These are phyloP conservation scores for Drosophila fuyamai DNA, from an alignment of 1,140 invertebrate species.

Conservation along the genomic window DNA sequence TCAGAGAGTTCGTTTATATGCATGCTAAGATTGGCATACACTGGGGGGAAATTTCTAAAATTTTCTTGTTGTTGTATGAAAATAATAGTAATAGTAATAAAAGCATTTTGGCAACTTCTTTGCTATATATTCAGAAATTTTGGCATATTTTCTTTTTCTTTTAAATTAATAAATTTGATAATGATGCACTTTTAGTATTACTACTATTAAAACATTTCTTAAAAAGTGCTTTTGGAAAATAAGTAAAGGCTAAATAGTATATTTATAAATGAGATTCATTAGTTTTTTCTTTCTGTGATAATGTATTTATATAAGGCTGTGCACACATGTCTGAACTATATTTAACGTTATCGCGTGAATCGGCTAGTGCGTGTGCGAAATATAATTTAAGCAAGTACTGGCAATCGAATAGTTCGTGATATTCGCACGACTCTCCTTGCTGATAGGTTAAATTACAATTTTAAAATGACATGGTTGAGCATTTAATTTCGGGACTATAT, in stretches of 20 bases:
- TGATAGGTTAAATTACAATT: conserved; percentile 15
- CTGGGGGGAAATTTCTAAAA: not conserved
- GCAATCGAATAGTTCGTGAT: conserved; percentile 7
- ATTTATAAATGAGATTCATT: not conserved
- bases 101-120: too few relatives aligned
- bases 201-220: too few relatives aligned
- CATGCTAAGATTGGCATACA: conserved; percentile 26
- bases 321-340: conserved; percentile 30
- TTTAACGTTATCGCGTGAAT: conserved; percentile 42
- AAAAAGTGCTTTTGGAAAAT: not conserved
- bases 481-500: conserved; percentile 10
- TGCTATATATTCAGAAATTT: too few relatives aligned
- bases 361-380: conserved; percentile 37
- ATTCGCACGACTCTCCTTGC: not conserved
- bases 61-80: too few relatives aligned
- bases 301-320: conserved; percentile 7
- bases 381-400: conserved; percentile 14
- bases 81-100: too few relatives aligned
- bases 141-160: too few relatives aligned
- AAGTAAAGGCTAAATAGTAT: not conserved
- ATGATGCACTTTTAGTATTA: too few relatives aligned
- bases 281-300: not conserved
- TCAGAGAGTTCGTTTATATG: conserved; percentile 30
- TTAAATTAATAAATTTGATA: too few relatives aligned
- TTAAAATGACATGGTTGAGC: conserved; percentile 17